Conservation (phyloP, 1,140 invertebrate species). For the Campoletis sonorensis region DNA sequence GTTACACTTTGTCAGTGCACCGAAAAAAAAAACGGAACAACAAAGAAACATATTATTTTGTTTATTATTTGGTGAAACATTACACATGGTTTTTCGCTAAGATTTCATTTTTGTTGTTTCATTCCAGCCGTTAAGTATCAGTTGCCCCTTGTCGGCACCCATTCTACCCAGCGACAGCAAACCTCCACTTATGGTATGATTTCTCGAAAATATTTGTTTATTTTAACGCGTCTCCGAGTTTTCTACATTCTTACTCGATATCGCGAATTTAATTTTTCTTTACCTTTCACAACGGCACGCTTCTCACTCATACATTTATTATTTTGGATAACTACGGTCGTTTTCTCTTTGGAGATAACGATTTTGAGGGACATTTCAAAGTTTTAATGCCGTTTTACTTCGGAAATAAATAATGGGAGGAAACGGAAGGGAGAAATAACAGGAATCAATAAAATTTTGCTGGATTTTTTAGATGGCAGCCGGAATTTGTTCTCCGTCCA, state of each 20-base stretch:
- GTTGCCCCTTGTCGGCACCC: slow-evolving; percentile 78
- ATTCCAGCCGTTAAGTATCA: slow-evolving; percentile 78
- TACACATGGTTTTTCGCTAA: slow-evolving; percentile 44
- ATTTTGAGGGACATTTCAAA: too few species aligned
- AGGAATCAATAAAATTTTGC: background rate
- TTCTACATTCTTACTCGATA: slow-evolving; percentile 45
- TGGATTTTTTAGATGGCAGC: slow-evolving; percentile 77
- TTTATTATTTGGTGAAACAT: slow-evolving; percentile 26
- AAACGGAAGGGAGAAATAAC: background rate
- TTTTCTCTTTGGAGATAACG: too few species aligned
- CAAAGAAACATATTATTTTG: slow-evolving; percentile 8
- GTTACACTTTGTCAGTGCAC: background rate
- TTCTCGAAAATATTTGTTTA: slow-evolving; percentile 57
- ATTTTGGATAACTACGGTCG: too few species aligned
- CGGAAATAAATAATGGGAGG: background rate
- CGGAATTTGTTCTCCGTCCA: slow-evolving; percentile 80
- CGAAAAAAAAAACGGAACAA: background rate
- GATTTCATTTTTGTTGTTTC: slow-evolving; percentile 53
- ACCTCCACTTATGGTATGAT: slow-evolving; percentile 78
- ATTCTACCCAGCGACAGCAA: slow-evolving; percentile 78
- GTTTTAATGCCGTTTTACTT: background rate
- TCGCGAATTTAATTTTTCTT: slow-evolving; percentile 38
- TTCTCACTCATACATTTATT: background rate
- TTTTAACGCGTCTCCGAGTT: slow-evolving; percentile 50
- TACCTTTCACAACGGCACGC: slow-evolving; percentile 42